Evolutionary conservation across 2,888 invertebrate species (phyloP).

Genomic region (Eubasilissa splendida): DNA sequence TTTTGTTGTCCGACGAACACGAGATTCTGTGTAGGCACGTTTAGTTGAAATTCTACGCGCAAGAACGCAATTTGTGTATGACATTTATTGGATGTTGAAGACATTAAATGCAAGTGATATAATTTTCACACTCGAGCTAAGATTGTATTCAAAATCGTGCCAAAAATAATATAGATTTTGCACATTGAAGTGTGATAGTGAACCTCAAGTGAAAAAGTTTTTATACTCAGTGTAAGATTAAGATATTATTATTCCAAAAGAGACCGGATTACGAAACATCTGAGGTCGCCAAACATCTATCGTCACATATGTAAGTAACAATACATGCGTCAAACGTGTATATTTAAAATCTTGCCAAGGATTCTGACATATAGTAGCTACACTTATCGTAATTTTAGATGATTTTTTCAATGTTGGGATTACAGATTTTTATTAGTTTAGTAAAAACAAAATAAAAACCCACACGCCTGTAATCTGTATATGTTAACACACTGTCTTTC

Average conservation of each 20-base stretch:
- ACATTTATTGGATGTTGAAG: too few species aligned
- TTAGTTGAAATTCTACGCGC: too few species aligned
- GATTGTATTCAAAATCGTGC: neutral
- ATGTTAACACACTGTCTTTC: too few species aligned
- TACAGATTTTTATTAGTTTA: too few species aligned
- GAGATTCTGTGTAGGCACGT: too few species aligned
- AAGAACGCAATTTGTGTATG: too few species aligned
- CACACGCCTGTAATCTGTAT: too few species aligned
- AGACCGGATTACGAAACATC: constrained; percentile 26
- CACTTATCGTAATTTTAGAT: neutral
- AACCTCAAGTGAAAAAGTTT: neutral
- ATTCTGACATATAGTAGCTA: constrained; percentile 1
- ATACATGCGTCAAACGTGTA: constrained; percentile 26
- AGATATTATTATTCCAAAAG: constrained; percentile 2
- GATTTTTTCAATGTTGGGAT: constrained; percentile 1
- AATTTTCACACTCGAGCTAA: neutral
- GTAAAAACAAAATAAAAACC: too few species aligned
- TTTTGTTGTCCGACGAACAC: too few species aligned
- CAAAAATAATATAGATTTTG: neutral
- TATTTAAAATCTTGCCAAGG: constrained; percentile 44
- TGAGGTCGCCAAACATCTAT: constrained; percentile 27
- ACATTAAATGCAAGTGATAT: neutral
- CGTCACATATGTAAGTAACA: constrained; percentile 41
- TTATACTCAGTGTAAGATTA: neutral
- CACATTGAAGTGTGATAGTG: neutral